Conservation (phyloP, 2,113 vertebrate genomes). For the Cyphomyrus plagiostoma region DNA sequence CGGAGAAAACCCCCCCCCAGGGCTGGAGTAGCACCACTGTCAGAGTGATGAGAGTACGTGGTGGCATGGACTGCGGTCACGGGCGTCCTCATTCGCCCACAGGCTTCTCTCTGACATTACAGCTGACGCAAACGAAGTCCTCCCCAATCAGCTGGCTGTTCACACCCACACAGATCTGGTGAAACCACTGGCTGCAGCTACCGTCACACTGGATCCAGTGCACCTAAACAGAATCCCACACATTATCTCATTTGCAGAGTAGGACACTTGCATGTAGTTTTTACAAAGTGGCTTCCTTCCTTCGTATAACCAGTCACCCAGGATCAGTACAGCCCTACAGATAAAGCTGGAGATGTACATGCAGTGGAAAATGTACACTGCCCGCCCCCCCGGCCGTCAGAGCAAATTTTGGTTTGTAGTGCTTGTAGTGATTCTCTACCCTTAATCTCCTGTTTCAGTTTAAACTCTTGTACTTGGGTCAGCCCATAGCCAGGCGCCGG, state of each 20-base stretch:
- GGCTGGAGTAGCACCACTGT: conserved; percentile 74
- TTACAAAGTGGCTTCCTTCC: not conserved
- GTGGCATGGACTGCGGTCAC: too few species aligned
- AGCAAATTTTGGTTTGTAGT: not conserved
- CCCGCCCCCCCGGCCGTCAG: not conserved
- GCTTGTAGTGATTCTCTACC: not conserved
- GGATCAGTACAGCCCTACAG: not conserved
- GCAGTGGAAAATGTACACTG: not conserved
- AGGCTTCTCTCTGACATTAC: conserved; percentile 62
- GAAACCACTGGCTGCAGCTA: conserved; percentile 97
- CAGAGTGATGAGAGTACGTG: not conserved
- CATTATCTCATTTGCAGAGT: not conserved
- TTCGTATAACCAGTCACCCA: not conserved
- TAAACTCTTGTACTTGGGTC: not conserved
- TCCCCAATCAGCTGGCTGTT: conserved; percentile 88
- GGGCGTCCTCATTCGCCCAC: not conserved
- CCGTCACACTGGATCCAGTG: conserved; percentile 98
- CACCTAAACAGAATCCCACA: conserved; percentile 59
- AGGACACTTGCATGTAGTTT: not conserved
- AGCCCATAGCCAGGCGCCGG: not conserved
- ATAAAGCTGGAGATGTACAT: not conserved
- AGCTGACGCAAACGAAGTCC: conserved; percentile 91
- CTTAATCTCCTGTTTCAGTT: not conserved
- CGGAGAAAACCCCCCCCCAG: conserved; percentile 75
- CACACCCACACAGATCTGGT: conserved; percentile 91